Base-by-base conservation (phyloP, 2,113 vertebrate species). In the Sisor rabdophorus region DNA sequence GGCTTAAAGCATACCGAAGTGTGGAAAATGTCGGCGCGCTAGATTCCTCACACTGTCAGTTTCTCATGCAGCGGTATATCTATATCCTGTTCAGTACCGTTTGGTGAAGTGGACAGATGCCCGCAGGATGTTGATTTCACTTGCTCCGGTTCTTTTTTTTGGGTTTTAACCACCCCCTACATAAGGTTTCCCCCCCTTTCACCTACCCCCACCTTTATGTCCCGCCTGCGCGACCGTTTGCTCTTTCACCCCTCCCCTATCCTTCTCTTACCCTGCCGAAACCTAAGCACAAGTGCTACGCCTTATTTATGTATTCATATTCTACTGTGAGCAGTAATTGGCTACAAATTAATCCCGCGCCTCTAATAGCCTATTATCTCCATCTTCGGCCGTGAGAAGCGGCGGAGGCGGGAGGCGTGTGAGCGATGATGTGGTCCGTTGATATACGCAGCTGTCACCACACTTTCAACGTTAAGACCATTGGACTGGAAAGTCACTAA, bases 311-410 rank as follows among this genome's bases (percentile, higher is more conserved):
- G 90, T 89, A 87, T 90, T 91, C 88, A 91, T 92, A 93, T 94
- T 94, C 91, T 91, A 85, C 89, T 80, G 75, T 76, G 85, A 85
- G 30, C 87, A 89, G 92, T 94, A 95, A 95, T 94, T 95, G 94
- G 93, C 92, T 95, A 93, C 93, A 93, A 93, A 93, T 93, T 90
- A 95, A 93, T 93, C 90, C 92, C 90, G 90, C 87, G 90, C 89
- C 89, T 86, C 85, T 92, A 92, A 92, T 90, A 88, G 92, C 83
- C 91, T 89, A 90, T 88, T 88, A 91, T 90, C 91, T 91, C 82
- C 47, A 86, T 88, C 84, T 60, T 87, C 24, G 87, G 86, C 87
- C 87, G 85, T 85, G 88, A 87, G 85, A 17, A 85, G 73, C 82
- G 65, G 82, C 85, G 76, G 83, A 82, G 72, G 80, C 80, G 80